Percentiles rank a stretch among this genome's conserved stretches.
Conservation (phyloP, 2,113 vertebrate genomes). For the Saguinus midas region DNA sequence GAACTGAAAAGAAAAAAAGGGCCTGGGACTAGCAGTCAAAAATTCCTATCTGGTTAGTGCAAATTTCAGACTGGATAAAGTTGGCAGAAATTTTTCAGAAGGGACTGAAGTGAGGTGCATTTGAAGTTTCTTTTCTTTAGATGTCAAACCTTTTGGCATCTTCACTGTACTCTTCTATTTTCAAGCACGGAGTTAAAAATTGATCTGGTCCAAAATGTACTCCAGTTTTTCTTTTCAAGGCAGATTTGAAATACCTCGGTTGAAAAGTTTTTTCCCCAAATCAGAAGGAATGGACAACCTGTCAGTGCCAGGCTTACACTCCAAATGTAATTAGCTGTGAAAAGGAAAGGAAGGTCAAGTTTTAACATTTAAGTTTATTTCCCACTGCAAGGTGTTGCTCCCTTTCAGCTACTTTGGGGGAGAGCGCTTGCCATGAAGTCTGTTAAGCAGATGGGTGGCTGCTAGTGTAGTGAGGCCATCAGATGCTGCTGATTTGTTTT, state of each 20-base stretch:
- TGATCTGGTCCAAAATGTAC: not conserved
- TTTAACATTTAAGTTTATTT: not conserved
- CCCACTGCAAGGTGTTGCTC: fast-evolving
- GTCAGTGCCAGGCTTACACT: not conserved
- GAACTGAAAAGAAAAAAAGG: not conserved
- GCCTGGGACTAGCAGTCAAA: not conserved
- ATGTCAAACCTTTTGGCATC: not conserved
- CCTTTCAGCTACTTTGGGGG: constrained; percentile 5
- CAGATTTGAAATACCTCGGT: not conserved
- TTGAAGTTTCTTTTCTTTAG: constrained; percentile 47
- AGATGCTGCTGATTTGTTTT: not conserved
- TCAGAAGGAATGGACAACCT: not conserved
- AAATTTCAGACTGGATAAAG: constrained; percentile 2
- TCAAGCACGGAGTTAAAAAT: constrained; percentile 3
- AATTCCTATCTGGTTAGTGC: not conserved
- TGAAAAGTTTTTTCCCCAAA: not conserved
- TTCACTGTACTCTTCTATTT: not conserved
- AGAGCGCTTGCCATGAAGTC: not conserved
- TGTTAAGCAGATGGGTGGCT: not conserved
- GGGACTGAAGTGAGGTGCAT: not conserved
- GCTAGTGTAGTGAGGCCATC: not conserved
- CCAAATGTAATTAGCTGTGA: constrained; percentile 11
- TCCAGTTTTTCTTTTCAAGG: not conserved
- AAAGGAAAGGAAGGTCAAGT: not conserved
- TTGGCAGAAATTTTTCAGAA: not conserved